Evolutionary conservation across 2,888 invertebrate genomes (phyloP), one percentile per base, ranked within the genome.

Genomic region (Morinoia aosen): DNA sequence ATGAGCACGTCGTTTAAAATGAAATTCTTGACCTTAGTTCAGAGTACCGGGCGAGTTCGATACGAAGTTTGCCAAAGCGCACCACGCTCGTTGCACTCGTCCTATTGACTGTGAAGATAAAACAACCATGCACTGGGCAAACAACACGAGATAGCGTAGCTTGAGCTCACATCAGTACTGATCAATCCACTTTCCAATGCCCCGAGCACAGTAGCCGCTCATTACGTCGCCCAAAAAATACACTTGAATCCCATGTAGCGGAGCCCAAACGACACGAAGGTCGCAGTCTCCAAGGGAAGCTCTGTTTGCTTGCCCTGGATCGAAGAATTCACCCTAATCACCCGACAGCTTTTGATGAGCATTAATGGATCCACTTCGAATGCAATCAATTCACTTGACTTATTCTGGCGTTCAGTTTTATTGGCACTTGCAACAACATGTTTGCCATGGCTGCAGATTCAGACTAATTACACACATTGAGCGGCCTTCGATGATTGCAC

Each of bases 311-410:
- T 33, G 33, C 57, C n/a, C n/a, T 39, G 58, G 12, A 10, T 0
- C 56, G 57, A 57, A 93, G 93, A 93, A 93, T 93, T 40, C 10
- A 12, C 57, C 57, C 57, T 93, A 93, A 93, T 93, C 10, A 93
- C 57, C 25, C 11, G n/a, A 93, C n/a, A 33, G 93, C 56, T 93
- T 93, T 93, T 93, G 93, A 93, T 56, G 48, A 90, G 40, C 90
- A 40, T 90, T 90, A 90, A 90, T 90, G 90, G 90, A 48, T 93
- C 93, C n/a, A 93, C 93, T 48, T 90, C 90, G 90, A 90, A 40
- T 40, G 93, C n/a, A 93, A 93, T 93, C 93, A 56, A 93, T 93
- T 93, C 93, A 93, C 93, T 93, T 93, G 57, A 57, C 57, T 57
- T 93, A 93, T 93, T 93, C 93, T 19, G 25, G 33, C 57, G n/a